Percentiles rank a stretch among this genome's conserved stretches.
These are phyloP conservation scores for Digitonthophagus gazella DNA, from an alignment of 2,888 invertebrate genomes.

Conservation along the genomic window DNA sequence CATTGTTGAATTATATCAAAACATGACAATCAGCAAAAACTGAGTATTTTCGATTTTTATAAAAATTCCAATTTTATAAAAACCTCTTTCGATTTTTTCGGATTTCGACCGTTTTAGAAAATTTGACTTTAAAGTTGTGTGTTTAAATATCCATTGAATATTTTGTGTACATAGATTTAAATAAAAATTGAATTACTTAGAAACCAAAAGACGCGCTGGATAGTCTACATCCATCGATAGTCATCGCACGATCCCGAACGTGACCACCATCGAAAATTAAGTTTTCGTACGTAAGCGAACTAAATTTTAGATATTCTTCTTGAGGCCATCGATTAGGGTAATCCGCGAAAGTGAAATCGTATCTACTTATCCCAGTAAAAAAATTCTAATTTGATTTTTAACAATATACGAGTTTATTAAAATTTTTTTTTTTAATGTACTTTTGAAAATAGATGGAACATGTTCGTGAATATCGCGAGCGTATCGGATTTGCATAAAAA, in stretches of 20 bases:
- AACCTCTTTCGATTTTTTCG: too few relatives aligned
- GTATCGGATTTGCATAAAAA: neutral
- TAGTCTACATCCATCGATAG: neutral
- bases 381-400: neutral
- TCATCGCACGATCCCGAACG: neutral
- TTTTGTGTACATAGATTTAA: conserved; percentile 15
- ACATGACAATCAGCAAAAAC: too few relatives aligned
- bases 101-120: too few relatives aligned
- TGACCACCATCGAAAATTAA: neutral
- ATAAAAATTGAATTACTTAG: conserved; percentile 17
- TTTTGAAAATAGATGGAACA: neutral
- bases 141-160: conserved; percentile 11
- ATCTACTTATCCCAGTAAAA: neutral
- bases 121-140: too few relatives aligned
- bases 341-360: neutral
- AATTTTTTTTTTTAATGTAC: neutral
- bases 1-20: too few relatives aligned
- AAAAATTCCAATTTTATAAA: too few relatives aligned
- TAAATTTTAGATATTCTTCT: neutral
- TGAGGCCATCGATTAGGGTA: neutral
- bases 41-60: too few relatives aligned
- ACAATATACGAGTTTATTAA: neutral
- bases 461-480: neutral
- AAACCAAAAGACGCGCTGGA: conserved; percentile 4
- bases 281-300: neutral